A percentile compares a stretch with the other conserved stretches of the same genome.
Evolutionary conservation across 2,113 vertebrate genomes (phyloP).

Genomic region (Parus major): DNA sequence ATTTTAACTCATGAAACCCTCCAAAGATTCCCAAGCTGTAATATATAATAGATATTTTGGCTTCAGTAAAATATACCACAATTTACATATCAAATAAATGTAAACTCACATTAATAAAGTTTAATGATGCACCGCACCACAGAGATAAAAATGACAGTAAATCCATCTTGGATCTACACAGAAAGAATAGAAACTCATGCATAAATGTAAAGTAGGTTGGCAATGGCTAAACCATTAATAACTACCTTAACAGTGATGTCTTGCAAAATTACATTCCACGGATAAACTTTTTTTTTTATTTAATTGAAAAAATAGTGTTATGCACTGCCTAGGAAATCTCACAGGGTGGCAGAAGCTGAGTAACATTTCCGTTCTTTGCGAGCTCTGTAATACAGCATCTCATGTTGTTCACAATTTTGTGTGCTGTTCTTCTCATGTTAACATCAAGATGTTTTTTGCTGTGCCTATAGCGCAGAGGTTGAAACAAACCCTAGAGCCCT

Average conservation of each 20-base stretch:
- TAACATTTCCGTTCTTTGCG: conserved; percentile 25
- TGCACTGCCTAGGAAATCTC: conserved; percentile 75
- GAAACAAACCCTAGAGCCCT: conserved; percentile 90
- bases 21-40: not conserved
- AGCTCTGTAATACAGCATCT: conserved; percentile 23
- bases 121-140: not conserved
- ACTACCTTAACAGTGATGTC: conserved; percentile 19
- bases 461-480: conserved; percentile 85
- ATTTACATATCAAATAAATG: conserved; percentile 41
- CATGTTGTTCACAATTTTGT: conserved; percentile 21
- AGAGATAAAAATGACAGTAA: not conserved
- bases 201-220: conserved; percentile 33
- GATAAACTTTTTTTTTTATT: conserved; percentile 39
- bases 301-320: conserved; percentile 72
- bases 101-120: not conserved
- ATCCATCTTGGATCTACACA: not conserved
- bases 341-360: conserved; percentile 72
- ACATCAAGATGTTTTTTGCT: conserved; percentile 39
- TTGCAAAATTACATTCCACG: conserved; percentile 49
- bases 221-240: conserved; percentile 2
- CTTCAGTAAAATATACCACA: not conserved
- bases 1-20: not conserved
- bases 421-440: conserved; percentile 42
- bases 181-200: conserved; percentile 6
- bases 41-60: not conserved